Evolutionary conservation across 2,888 invertebrate species (phyloP).

Genomic region (Hoplodrina blanda): DNA sequence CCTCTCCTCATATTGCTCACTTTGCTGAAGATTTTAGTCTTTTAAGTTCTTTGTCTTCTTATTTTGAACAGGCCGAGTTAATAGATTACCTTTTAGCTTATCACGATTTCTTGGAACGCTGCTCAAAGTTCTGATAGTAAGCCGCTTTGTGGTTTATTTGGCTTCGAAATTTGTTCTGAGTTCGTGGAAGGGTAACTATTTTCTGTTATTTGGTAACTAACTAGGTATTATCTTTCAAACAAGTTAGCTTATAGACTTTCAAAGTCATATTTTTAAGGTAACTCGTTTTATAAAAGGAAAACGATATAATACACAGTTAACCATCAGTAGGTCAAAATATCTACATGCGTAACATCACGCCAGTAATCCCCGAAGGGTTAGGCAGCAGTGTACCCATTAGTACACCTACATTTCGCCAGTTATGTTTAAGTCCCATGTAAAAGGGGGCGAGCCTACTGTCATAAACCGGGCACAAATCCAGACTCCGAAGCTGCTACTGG

Average conservation of each 20-base stretch:
- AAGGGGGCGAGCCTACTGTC: no score
- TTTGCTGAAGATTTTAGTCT: conserved; percentile 62
- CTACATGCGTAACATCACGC: no score
- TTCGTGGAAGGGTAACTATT: background rate
- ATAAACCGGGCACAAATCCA: no score
- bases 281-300: background rate
- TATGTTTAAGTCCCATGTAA: no score
- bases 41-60: conserved; percentile 50
- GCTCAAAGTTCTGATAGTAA: conserved; percentile 1
- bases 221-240: conserved; percentile 1
- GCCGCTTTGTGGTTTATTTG: conserved; percentile 18
- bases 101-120: conserved; percentile 30
- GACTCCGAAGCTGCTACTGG: no score
- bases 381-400: no score
- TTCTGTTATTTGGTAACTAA: conserved; percentile 7
- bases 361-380: no score
- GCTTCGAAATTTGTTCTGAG: conserved; percentile 18
- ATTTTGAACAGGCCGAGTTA: conserved; percentile 38
- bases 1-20: conserved; percentile 63
- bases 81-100: conserved; percentile 56
- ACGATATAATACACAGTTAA: background rate
- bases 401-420: no score
- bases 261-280: background rate
- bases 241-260: background rate
- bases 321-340: no score